Base-by-base conservation (phyloP, 2,888 invertebrate genomes). In the Acleris literana region DNA sequence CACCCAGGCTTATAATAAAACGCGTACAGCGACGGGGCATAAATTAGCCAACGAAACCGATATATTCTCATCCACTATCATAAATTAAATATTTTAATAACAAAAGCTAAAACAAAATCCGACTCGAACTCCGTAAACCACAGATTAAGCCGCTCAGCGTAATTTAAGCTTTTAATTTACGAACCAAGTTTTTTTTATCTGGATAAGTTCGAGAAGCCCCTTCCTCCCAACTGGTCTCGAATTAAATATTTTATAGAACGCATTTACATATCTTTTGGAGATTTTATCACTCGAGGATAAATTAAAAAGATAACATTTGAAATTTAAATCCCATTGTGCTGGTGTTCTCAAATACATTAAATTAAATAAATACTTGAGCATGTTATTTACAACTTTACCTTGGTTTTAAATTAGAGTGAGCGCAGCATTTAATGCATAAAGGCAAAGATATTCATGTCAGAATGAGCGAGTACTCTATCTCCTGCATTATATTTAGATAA, bases 1-100 rank as follows among this genome's bases (percentile, higher is more conserved):
- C 90, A 89, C 89, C 88, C 88, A 84, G 76, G 80, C 71, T 69
- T 75, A 71, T 79, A 82, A 85, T 85, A 84, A 85, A 87, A 85
- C 71, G 69, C 72, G 70, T 80, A 74, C 74, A 78, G 72, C 80
- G 76, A 77, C 81, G 80, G 77, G 73, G 77, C 81, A 86, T 90
- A 90, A 90, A 88, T 90, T 85, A 86, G 75, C 72, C 71, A 82
- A 83, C 83, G 81, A 86, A 84, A 80, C 81, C 78, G 81, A 87
- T 87, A 85, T 81, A 79, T 81, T 63, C 81, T 76, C 74, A 71
- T 63, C 68, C 70, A 77, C 76, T 78, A 79, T 82, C 78, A 76
- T 87, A 86, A 88, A 88, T 86, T 81, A 79, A 68, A 69, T 63
- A 84, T 84, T 85, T 85, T 87, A 83, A 86, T 83, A 87, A 84